Evolutionary conservation across 2,113 vertebrate genomes (phyloP), one percentile per base, ranked within the genome.

Genomic region (Laticauda laticaudata): DNA sequence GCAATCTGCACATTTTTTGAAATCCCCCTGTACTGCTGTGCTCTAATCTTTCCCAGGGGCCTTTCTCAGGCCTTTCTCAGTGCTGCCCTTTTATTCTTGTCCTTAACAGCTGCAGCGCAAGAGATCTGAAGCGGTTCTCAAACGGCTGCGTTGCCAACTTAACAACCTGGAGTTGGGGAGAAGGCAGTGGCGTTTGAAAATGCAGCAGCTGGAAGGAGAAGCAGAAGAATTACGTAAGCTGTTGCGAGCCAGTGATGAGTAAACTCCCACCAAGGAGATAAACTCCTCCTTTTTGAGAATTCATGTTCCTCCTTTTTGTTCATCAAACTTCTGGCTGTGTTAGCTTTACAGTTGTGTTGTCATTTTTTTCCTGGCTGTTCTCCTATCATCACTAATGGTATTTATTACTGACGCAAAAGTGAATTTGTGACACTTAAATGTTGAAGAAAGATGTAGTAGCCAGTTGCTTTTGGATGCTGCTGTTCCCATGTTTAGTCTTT

Each of bases 91-190:
- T 53, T 87, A 26, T 54, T 87, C 45, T 48, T 86, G 0, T 95
- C 92, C 92, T 92, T 18, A 90, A 95, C 89, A 98, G 98, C 97
- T 98, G 55, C 97, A 98, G 91, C 97, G 97, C 95, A 98, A 98
- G 94, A 97, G 98, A 95, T 98, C 97, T 0, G 91, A 97, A 94
- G 98, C 98, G 86, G 97, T 98, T 95, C 96, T 98, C 43, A 98
- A 98, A 89, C 98, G 98, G 93, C 95, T 98, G 86, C 97, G 95
- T 90, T 98, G 97, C 88, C 98, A 98, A 11, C 91, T 98, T 94
- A 98, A 97, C 85, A 98, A 97, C 87, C 75, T 97, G 59, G 95
- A 97, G 53, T 95, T 96, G 87, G 96, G 95, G 43, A 97, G 95
- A 96, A 97, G 97, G 18, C 98, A 97, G 1, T 96, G 97, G 96